Base-by-base conservation (phyloP, 92 coral and sea anemone genomes). In the Epizoanthus stellaris region DNA sequence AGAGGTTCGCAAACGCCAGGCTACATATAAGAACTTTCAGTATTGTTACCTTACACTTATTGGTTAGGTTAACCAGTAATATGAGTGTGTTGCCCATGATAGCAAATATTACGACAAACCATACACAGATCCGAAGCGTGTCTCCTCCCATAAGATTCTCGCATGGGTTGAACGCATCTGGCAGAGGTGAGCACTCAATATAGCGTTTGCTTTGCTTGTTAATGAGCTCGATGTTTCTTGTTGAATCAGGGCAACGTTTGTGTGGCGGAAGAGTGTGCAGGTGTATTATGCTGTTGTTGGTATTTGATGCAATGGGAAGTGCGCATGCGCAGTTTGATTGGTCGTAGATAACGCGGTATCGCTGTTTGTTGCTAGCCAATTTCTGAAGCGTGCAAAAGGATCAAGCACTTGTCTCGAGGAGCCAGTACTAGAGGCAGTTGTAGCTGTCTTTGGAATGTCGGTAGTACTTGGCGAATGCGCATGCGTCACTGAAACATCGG, bases 151-250 rank as follows among this genome's bases (percentile, higher is more conserved):
- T 67, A n/a, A 95, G 85, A 86, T 94, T 89, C 20, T 90, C 98
- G 75, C 98, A 95, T 2, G 98, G 98, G 74, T 95, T 90, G 66
- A 95, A 95, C 16, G 89, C 98, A 68, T 94, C 95, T 12, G 94
- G 89, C 59, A 65, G 20, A 4, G 98, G 98, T 71, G 25, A 16
- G 79, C 98, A 95, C 8, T 15, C 69, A 11, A 92, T 52, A 38
- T 59, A 52, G 3, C 15, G 38, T 10, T 75, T 49, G 34, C 21
- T 70, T 14, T 72, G 69, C 10, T 15, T 59, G 16, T 4, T 42
- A 40, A 63, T 72, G 12, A 43, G 12, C 7, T 45, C 60, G 45
- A 21, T 17, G 11, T 10, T 11, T 20, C 49, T 8, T 11, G 12
- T 62, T 62, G 42, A 17, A 9, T 11, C 42, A 9, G 83, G 71